Conservation (phyloP, 2,797 vertebrate genomes). For the Macropodus opercularis region DNA sequence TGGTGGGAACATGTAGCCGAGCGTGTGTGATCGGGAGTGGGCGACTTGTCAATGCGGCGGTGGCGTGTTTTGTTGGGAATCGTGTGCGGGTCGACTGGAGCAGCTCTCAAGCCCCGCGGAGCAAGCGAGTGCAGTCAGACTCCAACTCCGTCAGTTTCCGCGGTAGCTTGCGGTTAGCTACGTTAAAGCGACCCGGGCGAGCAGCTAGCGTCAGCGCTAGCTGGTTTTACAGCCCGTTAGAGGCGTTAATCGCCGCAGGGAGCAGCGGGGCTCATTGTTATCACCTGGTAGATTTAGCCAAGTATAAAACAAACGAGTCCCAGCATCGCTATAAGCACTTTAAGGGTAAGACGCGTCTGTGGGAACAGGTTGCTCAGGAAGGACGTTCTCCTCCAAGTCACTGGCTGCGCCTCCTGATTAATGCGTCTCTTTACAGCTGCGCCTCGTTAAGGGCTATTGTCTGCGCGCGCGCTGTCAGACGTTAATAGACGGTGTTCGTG, state of each 20-base stretch:
- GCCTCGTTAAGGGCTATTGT: neutral
- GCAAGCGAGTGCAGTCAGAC: neutral
- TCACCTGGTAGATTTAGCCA: slow-evolving; percentile 26
- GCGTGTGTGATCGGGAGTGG: slow-evolving; percentile 27
- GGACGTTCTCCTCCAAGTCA: neutral
- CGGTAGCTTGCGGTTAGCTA: neutral
- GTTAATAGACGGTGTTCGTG: neutral
- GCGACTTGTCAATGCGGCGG: slow-evolving; percentile 67
- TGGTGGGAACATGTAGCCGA: no score
- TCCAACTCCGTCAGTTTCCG: no score
- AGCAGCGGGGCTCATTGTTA: slow-evolving; percentile 48
- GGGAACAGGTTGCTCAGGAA: slow-evolving; percentile 32
- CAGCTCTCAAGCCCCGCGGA: neutral
- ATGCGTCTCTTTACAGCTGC: neutral
- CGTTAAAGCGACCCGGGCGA: neutral
- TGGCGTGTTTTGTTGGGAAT: slow-evolving; percentile 48
- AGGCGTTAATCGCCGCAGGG: slow-evolving; percentile 33
- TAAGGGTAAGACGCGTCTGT: no score
- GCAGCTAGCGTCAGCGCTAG: slow-evolving; percentile 50
- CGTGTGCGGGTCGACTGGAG: slow-evolving; percentile 36
- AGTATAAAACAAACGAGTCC: neutral
- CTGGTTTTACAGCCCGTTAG: slow-evolving; percentile 20
- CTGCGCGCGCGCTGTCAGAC: neutral
- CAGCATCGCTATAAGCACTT: no score
- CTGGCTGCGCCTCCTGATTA: neutral